Conservation (phyloP, 1,140 invertebrate species). For the Orussus abietinus region DNA sequence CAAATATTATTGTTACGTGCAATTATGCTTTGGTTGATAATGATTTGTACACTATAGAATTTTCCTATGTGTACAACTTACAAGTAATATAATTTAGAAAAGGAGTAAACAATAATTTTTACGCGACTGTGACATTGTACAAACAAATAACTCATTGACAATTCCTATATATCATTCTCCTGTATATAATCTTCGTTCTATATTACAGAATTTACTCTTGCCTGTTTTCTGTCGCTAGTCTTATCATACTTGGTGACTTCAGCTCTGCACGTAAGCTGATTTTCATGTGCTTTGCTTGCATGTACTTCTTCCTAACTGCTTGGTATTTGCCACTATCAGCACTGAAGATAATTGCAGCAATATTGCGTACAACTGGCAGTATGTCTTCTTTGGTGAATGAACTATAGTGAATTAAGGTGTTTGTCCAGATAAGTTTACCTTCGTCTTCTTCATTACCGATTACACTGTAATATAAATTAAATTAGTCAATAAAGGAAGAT, state of each 20-base stretch:
- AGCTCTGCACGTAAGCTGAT: conserved; percentile 59
- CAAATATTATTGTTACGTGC: too few species aligned
- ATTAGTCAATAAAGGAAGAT: conserved; percentile 2
- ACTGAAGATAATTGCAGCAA: conserved; percentile 57
- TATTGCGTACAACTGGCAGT: conserved; percentile 57
- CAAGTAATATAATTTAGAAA: too few species aligned
- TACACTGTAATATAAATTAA: conserved; percentile 25
- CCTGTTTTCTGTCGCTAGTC: conserved; percentile 4
- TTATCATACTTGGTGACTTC: conserved; percentile 42
- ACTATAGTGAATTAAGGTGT: conserved; percentile 62
- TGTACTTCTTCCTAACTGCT: conserved; percentile 62
- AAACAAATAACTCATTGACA: conserved; percentile 10
- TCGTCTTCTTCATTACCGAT: conserved; percentile 41
- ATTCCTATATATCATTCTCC: too few species aligned
- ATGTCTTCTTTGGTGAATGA: conserved; percentile 58
- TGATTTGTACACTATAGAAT: too few species aligned
- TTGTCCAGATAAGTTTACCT: conserved; percentile 56
- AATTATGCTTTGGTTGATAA: too few species aligned
- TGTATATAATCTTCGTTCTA: too few species aligned
- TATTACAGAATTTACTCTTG: conserved; percentile 10
- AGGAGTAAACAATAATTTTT: too few species aligned
- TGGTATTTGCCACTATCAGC: conserved; percentile 59
- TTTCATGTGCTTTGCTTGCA: conserved; percentile 57
- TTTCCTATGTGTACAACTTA: too few species aligned
- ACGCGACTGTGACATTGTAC: conserved; percentile 4